These are phyloP conservation scores for Pollenia amentaria DNA, from an alignment of 2,888 invertebrate species.

Conservation along the genomic window DNA sequence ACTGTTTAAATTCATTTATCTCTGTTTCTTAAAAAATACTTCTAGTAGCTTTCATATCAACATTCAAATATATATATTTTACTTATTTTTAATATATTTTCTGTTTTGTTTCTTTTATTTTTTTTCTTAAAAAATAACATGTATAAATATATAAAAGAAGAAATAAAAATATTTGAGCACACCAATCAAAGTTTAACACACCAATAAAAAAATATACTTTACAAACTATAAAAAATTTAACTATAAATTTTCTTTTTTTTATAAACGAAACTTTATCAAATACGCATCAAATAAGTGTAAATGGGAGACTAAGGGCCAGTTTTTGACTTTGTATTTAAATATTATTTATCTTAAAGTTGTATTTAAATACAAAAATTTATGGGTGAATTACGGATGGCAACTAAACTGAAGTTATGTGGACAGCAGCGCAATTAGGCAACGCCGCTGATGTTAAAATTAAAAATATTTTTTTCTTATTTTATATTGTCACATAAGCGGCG, in stretches of 20 bases:
- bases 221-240: conserved; percentile 11
- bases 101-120: not conserved
- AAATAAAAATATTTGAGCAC: conserved; percentile 36
- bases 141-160: not conserved
- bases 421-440: too few relatives aligned
- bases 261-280: conserved; percentile 17
- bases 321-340: too few relatives aligned
- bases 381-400: too few relatives aligned
- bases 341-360: too few relatives aligned
- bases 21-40: conserved; percentile 32
- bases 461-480: too few relatives aligned
- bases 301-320: too few relatives aligned
- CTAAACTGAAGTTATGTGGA: too few relatives aligned
- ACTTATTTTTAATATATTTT: not conserved
- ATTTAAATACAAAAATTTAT: too few relatives aligned
- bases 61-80: not conserved
- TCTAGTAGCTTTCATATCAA: conserved; percentile 2
- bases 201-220: not conserved
- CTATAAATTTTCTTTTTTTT: conserved; percentile 22
- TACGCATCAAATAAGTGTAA: not conserved
- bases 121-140: conserved; percentile 15
- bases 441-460: too few relatives aligned
- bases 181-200: not conserved
- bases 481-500: too few relatives aligned
- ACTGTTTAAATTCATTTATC: conserved; percentile 51